Evolutionary conservation across 92 coral and sea anemone species (phyloP).

Genomic region (Porites evermanni): DNA sequence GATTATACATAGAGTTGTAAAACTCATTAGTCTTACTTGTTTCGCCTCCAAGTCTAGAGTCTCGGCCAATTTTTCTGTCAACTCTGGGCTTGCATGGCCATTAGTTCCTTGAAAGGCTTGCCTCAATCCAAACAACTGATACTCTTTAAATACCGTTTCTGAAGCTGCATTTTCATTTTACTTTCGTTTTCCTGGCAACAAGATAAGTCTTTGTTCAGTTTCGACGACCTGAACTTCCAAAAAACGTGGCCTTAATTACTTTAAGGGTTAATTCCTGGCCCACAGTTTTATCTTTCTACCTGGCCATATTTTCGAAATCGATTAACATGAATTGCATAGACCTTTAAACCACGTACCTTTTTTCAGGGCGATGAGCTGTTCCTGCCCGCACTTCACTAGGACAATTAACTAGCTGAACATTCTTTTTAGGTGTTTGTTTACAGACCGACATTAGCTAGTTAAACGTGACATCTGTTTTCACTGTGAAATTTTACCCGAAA

Average conservation of each 20-base stretch:
- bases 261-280: background rate
- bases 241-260: background rate
- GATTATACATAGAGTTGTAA: conserved; percentile 24
- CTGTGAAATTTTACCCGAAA: too few species aligned
- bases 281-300: conserved; percentile 3
- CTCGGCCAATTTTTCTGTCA: conserved; percentile 23
- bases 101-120: conserved; percentile 16
- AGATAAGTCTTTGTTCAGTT: conserved; percentile 5
- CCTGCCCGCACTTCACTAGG: background rate
- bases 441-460: too few species aligned
- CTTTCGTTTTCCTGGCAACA: conserved; percentile 14
- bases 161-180: conserved; percentile 20
- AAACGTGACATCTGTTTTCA: too few species aligned
- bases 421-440: too few species aligned
- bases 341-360: background rate
- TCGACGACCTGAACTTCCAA: background rate
- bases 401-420: too few species aligned
- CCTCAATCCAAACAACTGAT: conserved; percentile 24
- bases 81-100: conserved; percentile 26
- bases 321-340: conserved; percentile 8
- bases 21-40: conserved; percentile 16
- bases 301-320: conserved; percentile 1
- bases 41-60: conserved; percentile 16
- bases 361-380: background rate
- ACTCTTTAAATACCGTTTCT: conserved; percentile 11